Evolutionary conservation across 2,113 vertebrate species (phyloP), one percentile per base, ranked within the genome.

Genomic region (Myrmophylax atrothorax): DNA sequence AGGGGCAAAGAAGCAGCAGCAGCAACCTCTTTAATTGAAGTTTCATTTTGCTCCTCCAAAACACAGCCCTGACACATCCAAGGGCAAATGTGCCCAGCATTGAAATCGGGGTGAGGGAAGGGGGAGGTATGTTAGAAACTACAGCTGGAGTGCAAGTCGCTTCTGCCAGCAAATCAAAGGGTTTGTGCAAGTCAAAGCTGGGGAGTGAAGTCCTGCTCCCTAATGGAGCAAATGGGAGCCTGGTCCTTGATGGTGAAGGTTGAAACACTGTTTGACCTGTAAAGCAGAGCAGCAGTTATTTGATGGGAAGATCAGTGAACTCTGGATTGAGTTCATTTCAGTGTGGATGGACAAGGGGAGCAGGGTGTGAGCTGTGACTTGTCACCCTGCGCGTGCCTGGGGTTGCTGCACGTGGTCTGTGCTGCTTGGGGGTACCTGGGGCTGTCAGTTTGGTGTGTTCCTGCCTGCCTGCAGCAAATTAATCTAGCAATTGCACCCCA

Each of bases 61-160:
- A 47, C 58, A 23, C 56, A 62, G n/a, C 58, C n/a, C 35, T 75
- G 59, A 52, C 20, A 67, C 0, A 2, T 50, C 40, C 89, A 81
- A 87, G 74, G 86, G 83, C 69, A 93, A 66, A 80, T 90, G 89
- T 74, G 46, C 37, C 8, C 52, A 38, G 44, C 64, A 69, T 42
- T 60, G 69, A 73, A 90, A 90, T 44, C 8, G 40, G 10, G 44
- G 29, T 0, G 1, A 31, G n/a, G 35, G 42, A 12, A 20, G 38
- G 42, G 23, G 18, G 37, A 82, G 37, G 42, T 14, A 33, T 1
- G 6, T n/a, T 52, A 58, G 47, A 31, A 58, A 19, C 40, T 56
- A 26, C 1, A 2, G 58, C 68, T 78, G 46, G 37, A 78, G 28
- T 7, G 42, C 58, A 77, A 66, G 42, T 67, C 1, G 37, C 49